A percentile compares a stretch with the other conserved stretches of the same genome.
phyloP scores from a whole-genome alignment of 2,888 invertebrate genomes.

The Pediacus dermestoides region DNA sequence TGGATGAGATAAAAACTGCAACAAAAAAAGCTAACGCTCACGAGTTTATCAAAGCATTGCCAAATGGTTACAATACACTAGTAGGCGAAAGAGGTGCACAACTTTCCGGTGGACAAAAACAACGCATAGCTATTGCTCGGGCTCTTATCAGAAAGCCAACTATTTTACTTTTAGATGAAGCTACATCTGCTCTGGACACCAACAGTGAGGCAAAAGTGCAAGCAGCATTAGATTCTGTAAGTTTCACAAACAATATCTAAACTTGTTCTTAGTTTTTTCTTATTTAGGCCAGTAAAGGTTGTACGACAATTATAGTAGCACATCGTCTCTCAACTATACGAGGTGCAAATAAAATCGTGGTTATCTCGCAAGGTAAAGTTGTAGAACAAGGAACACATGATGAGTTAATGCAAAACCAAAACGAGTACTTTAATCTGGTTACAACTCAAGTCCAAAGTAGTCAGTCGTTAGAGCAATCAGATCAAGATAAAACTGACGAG shows the following conservation, averaged over 20 bases:
- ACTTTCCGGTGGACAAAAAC: constrained; percentile 86
- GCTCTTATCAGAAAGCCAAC: constrained; percentile 78
- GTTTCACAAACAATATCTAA: constrained; percentile 10
- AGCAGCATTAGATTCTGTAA: constrained; percentile 68
- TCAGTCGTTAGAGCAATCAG: constrained; percentile 12
- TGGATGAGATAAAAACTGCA: constrained; percentile 64
- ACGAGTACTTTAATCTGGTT: constrained; percentile 68
- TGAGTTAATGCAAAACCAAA: constrained; percentile 61
- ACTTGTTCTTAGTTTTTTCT: constrained; percentile 1
- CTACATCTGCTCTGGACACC: constrained; percentile 85
- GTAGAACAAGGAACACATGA: constrained; percentile 70
- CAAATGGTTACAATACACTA: constrained; percentile 75
- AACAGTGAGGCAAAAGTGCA: constrained; percentile 85
- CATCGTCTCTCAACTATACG: constrained; percentile 73
- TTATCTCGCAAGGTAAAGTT: constrained; percentile 64
- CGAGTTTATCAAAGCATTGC: constrained; percentile 68
- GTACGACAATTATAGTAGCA: constrained; percentile 77
- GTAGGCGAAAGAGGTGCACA: constrained; percentile 84
- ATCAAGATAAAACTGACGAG: constrained; percentile 6
- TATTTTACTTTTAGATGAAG: constrained; percentile 79
- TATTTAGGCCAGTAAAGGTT: constrained; percentile 64
- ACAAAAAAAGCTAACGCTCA: constrained; percentile 76
- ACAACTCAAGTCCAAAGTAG: constrained; percentile 55
- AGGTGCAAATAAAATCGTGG: constrained; percentile 69
- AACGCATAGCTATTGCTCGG: constrained; percentile 85